Evolutionary conservation across 2,797 vertebrate species (phyloP).

Genomic region (Hydrocynus forskahlii): DNA sequence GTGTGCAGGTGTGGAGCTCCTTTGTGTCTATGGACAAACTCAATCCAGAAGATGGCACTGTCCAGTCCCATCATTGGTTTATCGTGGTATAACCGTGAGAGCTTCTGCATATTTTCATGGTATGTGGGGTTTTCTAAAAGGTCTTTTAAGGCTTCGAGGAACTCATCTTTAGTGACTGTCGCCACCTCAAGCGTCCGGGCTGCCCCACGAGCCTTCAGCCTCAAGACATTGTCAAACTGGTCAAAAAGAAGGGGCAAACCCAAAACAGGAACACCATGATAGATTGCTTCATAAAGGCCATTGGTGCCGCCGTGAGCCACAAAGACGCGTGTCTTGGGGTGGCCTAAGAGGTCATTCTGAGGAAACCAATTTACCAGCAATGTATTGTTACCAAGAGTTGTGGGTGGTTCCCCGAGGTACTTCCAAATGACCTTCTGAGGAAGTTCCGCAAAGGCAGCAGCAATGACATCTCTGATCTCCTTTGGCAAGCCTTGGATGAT

Average conservation of each 20-base stretch:
- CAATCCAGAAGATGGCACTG: constrained; percentile 72
- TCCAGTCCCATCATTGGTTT: constrained; percentile 63
- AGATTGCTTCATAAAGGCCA: constrained; percentile 75
- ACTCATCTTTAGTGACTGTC: too few species aligned
- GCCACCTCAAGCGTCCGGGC: constrained; percentile 41
- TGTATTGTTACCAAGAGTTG: constrained; percentile 72
- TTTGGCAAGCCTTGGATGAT: constrained; percentile 62
- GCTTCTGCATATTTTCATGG: neutral
- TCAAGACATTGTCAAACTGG: constrained; percentile 73
- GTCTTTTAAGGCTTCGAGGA: neutral
- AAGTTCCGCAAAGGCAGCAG: constrained; percentile 71
- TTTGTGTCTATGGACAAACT: constrained; percentile 73
- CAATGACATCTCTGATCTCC: constrained; percentile 64
- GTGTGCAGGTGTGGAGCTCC: constrained; percentile 67
- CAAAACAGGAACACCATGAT: constrained; percentile 71
- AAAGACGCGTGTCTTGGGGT: constrained; percentile 73
- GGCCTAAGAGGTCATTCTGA: constrained; percentile 74
- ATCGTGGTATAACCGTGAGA: constrained; percentile 61
- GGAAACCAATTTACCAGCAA: constrained; percentile 73
- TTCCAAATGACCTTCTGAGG: constrained; percentile 76
- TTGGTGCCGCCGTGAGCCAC: constrained; percentile 77
- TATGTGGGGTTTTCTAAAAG: neutral
- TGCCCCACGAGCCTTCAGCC: constrained; percentile 65
- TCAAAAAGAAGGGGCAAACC: constrained; percentile 74
- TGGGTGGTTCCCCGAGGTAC: constrained; percentile 64